Evolutionary conservation across 2,113 vertebrate genomes (phyloP), one percentile per base, ranked within the genome.

Genomic region (Rhinolophus sinicus): DNA sequence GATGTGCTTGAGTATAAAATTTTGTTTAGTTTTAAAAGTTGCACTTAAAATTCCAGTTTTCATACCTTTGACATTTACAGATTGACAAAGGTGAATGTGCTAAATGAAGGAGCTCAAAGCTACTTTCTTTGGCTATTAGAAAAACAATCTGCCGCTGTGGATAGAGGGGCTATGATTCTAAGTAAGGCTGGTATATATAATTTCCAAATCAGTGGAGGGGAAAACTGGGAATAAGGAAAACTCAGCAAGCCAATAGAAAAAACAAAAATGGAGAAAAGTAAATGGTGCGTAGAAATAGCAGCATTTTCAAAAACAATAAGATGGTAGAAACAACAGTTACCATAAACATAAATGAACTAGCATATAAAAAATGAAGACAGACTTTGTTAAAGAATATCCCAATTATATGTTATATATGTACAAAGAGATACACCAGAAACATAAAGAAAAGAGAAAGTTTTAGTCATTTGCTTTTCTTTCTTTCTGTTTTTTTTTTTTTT

Each of bases 21-120:
- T 77, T 77, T 60, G 13, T 82, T 87, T 82, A 54, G 22, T 82
- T 94, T 89, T 56, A 82, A 82, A 73, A 89, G 56, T 75, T 82
- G 30, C 15, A 83, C 24, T 76, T 76, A 83, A 56, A 84, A 35
- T 65, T 64, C 12, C 28, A 89, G 18, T 33, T 52, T 54, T 87
- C 81, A 6, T 65, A 24, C 10, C 19, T 88, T 21, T 56, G 56
- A 72, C 35, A 21, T 72, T 86, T 72, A n/a, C 21, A 70, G 19
- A 86, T 44, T 78, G 16, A n/a, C 15, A 50, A 62, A 56, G 58
- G 28, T 70, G 52, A 60, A 54, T 33, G n/a, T 78, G 47, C 56
- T 75, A 54, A 35, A 33, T 58, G 50, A 78, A 87, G 22, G 18
- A 47, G 13, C 73, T 65, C 35, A 65, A 56, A 24, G 35, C 50